Percentiles rank a stretch among this genome's conserved stretches.
phyloP scores from a whole-genome alignment of 2,888 invertebrate genomes.

The Drosophila colorata region DNA sequence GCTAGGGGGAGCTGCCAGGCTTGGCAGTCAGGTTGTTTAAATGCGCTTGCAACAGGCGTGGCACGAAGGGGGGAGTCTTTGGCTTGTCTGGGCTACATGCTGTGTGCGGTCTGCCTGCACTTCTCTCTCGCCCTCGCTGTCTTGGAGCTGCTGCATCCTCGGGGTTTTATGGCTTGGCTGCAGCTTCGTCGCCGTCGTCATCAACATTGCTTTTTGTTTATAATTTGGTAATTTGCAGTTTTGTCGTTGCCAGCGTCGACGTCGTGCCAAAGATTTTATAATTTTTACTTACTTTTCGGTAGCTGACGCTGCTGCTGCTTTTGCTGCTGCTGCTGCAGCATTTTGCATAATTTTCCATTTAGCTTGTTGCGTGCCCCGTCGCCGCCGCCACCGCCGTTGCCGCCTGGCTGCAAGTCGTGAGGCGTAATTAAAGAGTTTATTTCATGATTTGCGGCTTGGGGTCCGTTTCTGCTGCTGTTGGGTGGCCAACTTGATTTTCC shows the following conservation, averaged over 20 bases:
- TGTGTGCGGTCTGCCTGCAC: conserved; percentile 55
- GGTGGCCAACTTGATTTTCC: conserved; percentile 78
- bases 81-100: conserved; percentile 53
- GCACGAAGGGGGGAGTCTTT: not conserved
- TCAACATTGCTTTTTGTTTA: conserved; percentile 63
- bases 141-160: conserved; percentile 46
- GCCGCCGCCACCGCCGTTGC: not conserved
- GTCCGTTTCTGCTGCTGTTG: conserved; percentile 41
- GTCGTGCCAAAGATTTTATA: conserved; percentile 79
- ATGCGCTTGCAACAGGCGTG: conserved; percentile 52
- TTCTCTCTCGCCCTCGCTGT: conserved; percentile 4
- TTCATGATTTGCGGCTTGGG: conserved; percentile 74
- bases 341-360: conserved; percentile 80
- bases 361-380: conserved; percentile 58
- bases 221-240: conserved; percentile 79
- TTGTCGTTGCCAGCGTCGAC: conserved; percentile 67
- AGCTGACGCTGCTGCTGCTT: conserved; percentile 50
- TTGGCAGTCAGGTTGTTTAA: conserved; percentile 69
- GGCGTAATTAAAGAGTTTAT: conserved; percentile 80
- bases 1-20: not conserved
- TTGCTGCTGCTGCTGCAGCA: conserved; percentile 48
- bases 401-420: conserved; percentile 66
- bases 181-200: conserved; percentile 28
- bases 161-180: conserved; percentile 46
- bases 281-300: conserved; percentile 73